phyloP scores from a whole-genome alignment of 2,888 invertebrate species.

The Drosophila eohydei region DNA sequence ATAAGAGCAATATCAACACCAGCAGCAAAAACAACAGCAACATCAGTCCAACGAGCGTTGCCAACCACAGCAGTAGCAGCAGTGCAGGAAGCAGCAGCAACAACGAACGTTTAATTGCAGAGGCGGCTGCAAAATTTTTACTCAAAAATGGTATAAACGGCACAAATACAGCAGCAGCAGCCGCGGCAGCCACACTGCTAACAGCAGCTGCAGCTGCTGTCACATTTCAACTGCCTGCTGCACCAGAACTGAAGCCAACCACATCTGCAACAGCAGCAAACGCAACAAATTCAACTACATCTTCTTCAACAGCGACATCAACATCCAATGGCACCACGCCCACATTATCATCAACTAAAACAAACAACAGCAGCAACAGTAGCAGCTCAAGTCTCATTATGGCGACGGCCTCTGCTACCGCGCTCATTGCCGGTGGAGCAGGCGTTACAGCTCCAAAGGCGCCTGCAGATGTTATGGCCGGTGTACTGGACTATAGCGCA shows the following conservation, averaged over 20 bases:
- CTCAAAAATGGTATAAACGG: conserved; percentile 82
- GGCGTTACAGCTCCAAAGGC: conserved; percentile 49
- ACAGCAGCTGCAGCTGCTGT: conserved; percentile 72
- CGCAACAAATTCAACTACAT: conserved; percentile 32
- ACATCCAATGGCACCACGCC: conserved; percentile 70
- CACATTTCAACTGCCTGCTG: conserved; percentile 69
- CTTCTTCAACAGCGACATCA: conserved; percentile 41
- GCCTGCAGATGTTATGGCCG: conserved; percentile 61
- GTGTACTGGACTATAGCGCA: conserved; percentile 79
- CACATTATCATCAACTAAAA: conserved; percentile 50
- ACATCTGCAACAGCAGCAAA: conserved; percentile 26
- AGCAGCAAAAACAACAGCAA: conserved; percentile 7
- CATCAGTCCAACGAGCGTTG: conserved; percentile 38
- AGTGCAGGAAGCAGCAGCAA: conserved; percentile 43
- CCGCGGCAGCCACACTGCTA: conserved; percentile 63
- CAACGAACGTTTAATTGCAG: conserved; percentile 74
- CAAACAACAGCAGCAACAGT: conserved; percentile 48
- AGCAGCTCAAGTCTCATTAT: conserved; percentile 53
- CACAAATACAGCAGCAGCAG: conserved; percentile 63
- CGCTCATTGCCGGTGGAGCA: conserved; percentile 59
- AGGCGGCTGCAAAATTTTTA: conserved; percentile 80
- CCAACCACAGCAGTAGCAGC: conserved; percentile 37
- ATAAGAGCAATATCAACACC: conserved; percentile 87
- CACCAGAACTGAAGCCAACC: conserved; percentile 58
- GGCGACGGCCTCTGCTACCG: conserved; percentile 64